Base-by-base conservation (phyloP, 1,140 invertebrate species). In the Trichoplusia ni region DNA sequence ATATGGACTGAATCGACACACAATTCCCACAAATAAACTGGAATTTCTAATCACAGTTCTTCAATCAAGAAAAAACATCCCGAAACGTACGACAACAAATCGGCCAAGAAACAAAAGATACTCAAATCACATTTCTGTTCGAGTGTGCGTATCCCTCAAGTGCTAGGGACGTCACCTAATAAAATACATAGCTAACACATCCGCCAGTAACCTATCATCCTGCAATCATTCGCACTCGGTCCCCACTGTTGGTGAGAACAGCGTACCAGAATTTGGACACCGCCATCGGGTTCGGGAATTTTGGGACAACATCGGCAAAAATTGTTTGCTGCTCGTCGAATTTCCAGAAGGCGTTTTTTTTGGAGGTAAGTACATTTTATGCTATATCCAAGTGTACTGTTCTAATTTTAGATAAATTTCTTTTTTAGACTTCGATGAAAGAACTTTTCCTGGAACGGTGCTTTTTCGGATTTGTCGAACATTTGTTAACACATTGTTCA, bases 151-250 rank as follows among this genome's bases (percentile, higher is more conserved):
- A n/a, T 40, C 56, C 40, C 38, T 46, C 19, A 21, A 33, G 29
- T 16, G 25, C 5, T 27, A 37, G 11, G 21, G 31, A 25, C 62
- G 31, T 54, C 21, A 65, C 59, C 65, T 49, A 51, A 64, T 68
- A 65, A 62, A 69, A 67, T 64, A 65, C 65, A 66, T 53, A 71
- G 53, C 51, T 49, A 46, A 63, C 40, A 66, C 64, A 71, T 71
- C 69, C 71, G 71, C 37, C 44, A n/a, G 56, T 53, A 25, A 67
- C 73, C 76, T 71, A 60, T 71, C 71, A 67, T 78, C 73, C 71
- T 69, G 70, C 62, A 25, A 64, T 68, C 73, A 75, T 71, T 73
- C 63, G 40, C 64, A 67, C 31, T 37, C 62, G 19, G 58, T 64
- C 37, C 67, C 58, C 61, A 33, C 33, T 35, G 37, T 49, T 4